These are phyloP conservation scores for Eupithecia centaureata DNA, from an alignment of 2,888 invertebrate genomes.

Conservation along the genomic window DNA sequence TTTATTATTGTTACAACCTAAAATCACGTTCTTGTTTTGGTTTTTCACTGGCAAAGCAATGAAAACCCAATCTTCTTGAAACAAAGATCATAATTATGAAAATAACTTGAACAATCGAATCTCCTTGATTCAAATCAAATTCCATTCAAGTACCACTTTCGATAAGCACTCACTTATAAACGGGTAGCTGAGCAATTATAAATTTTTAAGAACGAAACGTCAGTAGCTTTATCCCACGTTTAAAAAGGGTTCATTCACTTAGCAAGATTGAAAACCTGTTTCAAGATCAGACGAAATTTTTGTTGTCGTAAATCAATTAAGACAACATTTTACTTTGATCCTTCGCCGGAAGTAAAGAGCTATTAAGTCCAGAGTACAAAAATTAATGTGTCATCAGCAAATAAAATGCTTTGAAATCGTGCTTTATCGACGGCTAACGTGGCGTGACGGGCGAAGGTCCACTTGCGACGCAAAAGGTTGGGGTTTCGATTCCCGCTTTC, in stretches of 20 bases:
- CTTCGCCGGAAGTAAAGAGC: slow-evolving; percentile 21
- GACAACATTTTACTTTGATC: slow-evolving; percentile 34
- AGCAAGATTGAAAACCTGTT: slow-evolving; percentile 17
- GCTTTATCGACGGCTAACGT: too few species aligned
- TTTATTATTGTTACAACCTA: not conserved
- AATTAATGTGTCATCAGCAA: slow-evolving; percentile 1
- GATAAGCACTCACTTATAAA: not conserved
- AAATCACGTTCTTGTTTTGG: not conserved
- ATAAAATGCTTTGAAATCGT: slow-evolving; percentile 5
- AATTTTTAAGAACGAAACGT: not conserved
- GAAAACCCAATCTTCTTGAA: not conserved
- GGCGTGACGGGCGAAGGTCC: too few species aligned
- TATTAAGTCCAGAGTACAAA: slow-evolving; percentile 18
- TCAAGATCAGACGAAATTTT: slow-evolving; percentile 17
- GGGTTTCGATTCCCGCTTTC: too few species aligned
- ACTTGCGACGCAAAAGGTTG: too few species aligned
- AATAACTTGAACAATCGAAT: not conserved
- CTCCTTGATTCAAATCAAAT: not conserved
- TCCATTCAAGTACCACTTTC: not conserved
- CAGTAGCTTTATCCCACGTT: not conserved
- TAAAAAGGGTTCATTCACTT: slow-evolving; percentile 13
- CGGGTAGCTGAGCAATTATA: slow-evolving; percentile 4
- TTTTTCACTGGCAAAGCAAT: not conserved
- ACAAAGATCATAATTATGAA: not conserved
- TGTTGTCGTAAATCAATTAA: slow-evolving; percentile 23